These are phyloP conservation scores for Sphaerodactylus townsendi DNA, from an alignment of 2,113 vertebrate genomes.

Conservation along the genomic window DNA sequence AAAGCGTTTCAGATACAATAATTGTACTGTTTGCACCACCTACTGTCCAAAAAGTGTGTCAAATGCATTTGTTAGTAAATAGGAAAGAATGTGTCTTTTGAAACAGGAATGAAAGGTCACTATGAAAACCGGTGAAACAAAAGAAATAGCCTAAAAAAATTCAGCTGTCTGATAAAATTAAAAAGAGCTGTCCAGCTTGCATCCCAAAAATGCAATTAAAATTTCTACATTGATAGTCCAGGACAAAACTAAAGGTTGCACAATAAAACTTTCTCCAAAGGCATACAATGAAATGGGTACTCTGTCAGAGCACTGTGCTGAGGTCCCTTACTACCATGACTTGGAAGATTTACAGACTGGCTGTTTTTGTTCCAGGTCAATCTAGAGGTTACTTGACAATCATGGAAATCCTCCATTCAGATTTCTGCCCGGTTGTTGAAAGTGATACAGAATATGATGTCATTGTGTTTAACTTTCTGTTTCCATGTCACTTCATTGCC, in stretches of 20 bases:
- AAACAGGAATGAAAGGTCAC: not conserved
- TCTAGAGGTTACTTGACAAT: not conserved
- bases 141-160: not conserved
- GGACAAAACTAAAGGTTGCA: not conserved
- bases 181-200: not conserved
- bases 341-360: not conserved
- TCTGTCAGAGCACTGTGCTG: not conserved
- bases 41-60: conserved; percentile 14
- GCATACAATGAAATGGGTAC: not conserved
- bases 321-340: not conserved
- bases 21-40: conserved; percentile 45
- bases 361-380: not conserved
- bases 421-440: not conserved
- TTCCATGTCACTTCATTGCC: not conserved
- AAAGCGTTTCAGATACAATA: not conserved
- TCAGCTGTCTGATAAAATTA: not conserved
- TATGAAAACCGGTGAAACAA: rapidly evolving
- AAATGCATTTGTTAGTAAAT: rapidly evolving
- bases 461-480: not conserved
- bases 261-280: not conserved
- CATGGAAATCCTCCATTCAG: not conserved
- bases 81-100: rapidly evolving
- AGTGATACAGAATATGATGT: not conserved
- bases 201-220: not conserved
- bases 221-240: not conserved